phyloP scores from a whole-genome alignment of 1,140 invertebrate genomes.

The Drosophila nasuta region DNA sequence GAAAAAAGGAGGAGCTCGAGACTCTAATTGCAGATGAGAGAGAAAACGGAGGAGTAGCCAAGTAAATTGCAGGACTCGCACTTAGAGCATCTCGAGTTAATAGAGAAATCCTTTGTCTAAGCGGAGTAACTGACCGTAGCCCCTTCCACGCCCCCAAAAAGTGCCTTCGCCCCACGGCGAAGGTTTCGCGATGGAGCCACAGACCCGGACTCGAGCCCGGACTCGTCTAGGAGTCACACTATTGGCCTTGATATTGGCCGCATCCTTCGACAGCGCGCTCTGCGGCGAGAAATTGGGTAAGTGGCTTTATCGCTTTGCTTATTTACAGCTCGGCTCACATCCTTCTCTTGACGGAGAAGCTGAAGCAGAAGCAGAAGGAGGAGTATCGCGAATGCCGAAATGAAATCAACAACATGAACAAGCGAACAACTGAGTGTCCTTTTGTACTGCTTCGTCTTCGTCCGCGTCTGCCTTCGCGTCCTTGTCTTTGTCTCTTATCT shows the following conservation, averaged over 20 bases:
- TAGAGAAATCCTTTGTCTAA: constrained; percentile 60
- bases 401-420: constrained; percentile 33
- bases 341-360: not conserved
- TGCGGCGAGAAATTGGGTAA: constrained; percentile 81
- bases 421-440: constrained; percentile 25
- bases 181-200: constrained; percentile 44
- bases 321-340: constrained; percentile 55
- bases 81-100: constrained; percentile 38
- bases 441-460: not conserved
- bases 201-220: constrained; percentile 9
- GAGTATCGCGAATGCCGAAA: constrained; percentile 28
- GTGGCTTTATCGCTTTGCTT: constrained; percentile 56
- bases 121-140: constrained; percentile 27
- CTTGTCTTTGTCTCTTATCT: constrained; percentile 57
- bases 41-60: constrained; percentile 1
- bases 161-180: constrained; percentile 8
- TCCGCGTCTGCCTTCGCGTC: not conserved
- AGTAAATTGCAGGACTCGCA: constrained; percentile 34
- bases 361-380: not conserved
- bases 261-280: constrained; percentile 54
- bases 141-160: not conserved
- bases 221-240: constrained; percentile 42
- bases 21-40: constrained; percentile 60
- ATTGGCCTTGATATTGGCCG: constrained; percentile 56
- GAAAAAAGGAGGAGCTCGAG: not conserved